Evolutionary conservation across 2,113 vertebrate species (phyloP), one percentile per base, ranked within the genome.

Genomic region (Ursus arctos): DNA sequence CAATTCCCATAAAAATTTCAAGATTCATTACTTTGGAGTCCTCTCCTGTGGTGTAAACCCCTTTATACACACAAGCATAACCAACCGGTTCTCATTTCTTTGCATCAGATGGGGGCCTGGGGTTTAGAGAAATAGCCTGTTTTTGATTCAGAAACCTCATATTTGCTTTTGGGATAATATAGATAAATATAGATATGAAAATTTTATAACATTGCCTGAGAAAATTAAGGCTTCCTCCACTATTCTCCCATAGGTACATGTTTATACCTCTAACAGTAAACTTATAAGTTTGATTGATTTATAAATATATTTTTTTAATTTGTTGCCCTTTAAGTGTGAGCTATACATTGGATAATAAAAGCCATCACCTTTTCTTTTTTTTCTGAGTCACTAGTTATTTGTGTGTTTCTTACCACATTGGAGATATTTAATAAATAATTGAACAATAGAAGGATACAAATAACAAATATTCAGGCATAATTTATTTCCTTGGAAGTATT

Each of bases 331-430:
- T 65, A 83, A 93, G 36, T 72, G 1, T 88, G n/a, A 93, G 11
- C 71, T 80, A 76, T 0, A 71, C 26, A 76, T 49, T 9, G 76
- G 33, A 92, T 83, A 80, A 80, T 51, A 85, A 12, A 74, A 69
- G 19, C 28, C 91, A 6, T 16, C 18, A 74, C 36, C 7, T 57
- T 22, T 40, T 43, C 43, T 43, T 90, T 53, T 49, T 88, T 93
- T 80, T 90, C 93, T 80, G n/a, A 92, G 49, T 77, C 77, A 88
- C 36, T 95, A 43, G 13, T 93, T 92, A 86, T 43, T 88, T 88
- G 16, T 26, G 33, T 36, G 51, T 43, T 89, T 86, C 24, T 63
- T 40, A 51, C 0, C 33, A 89, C 33, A 71, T 21, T 86, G 21
- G 7, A 65, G 88, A 31, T 8, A 90, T 5, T 55, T 88, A 59